Percentiles rank a stretch among this genome's conserved stretches.
phyloP scores from a whole-genome alignment of 2,113 vertebrate species.

The Oreochromis aureus region DNA sequence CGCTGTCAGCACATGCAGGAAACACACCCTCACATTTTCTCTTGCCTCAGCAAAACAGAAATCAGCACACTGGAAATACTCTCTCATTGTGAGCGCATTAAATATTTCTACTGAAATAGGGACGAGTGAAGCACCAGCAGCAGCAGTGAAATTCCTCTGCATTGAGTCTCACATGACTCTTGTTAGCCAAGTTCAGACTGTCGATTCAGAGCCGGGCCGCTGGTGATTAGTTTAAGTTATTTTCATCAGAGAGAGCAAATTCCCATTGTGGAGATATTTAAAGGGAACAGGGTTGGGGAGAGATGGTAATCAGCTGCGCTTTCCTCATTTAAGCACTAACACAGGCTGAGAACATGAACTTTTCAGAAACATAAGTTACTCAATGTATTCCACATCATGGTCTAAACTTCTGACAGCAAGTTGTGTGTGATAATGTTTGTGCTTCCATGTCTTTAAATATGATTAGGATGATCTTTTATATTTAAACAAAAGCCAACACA shows the following conservation, averaged over 20 bases:
- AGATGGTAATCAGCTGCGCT: background rate
- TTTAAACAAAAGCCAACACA: background rate
- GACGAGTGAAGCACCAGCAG: background rate
- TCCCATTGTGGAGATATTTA: background rate
- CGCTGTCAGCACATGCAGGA: slow-evolving; percentile 6
- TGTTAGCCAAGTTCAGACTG: background rate
- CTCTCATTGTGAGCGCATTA: background rate
- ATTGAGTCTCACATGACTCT: slow-evolving; percentile 1
- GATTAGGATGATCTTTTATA: background rate
- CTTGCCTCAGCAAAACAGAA: slow-evolving; percentile 8
- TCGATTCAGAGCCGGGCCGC: background rate
- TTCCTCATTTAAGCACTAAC: accelerated
- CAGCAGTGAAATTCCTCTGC: background rate
- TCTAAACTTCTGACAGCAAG: background rate
- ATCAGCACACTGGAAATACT: background rate
- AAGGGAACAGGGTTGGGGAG: background rate
- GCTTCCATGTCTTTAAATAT: background rate
- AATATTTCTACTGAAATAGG: background rate
- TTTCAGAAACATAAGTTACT: background rate
- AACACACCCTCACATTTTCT: slow-evolving; percentile 16
- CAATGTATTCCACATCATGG: no score
- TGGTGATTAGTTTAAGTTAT: background rate
- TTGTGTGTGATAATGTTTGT: background rate
- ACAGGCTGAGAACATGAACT: background rate
- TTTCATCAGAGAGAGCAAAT: background rate